phyloP scores from a whole-genome alignment of 2,888 invertebrate genomes.

The Leucoptera coffeella region DNA sequence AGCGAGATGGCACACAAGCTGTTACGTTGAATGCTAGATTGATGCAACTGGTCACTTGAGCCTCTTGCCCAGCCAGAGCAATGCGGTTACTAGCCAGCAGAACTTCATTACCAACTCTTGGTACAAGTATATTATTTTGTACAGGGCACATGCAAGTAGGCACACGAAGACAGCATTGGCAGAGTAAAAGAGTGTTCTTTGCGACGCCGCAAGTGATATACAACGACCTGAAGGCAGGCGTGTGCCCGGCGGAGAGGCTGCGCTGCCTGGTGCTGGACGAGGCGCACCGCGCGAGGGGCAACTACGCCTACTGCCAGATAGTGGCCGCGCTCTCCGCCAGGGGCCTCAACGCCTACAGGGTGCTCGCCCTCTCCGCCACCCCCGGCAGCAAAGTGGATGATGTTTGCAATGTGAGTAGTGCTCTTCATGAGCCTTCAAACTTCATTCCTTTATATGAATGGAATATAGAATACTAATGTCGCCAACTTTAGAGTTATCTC shows the following conservation, averaged over 20 bases:
- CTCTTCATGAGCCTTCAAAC: no score
- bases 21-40: no score
- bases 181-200: conserved; percentile 82
- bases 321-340: conserved; percentile 48
- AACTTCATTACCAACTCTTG: no score
- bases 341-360: conserved; percentile 61
- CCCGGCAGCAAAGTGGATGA: conserved; percentile 84
- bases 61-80: no score
- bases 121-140: no score
- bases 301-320: conserved; percentile 89
- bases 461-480: no score
- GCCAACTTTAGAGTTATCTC: no score
- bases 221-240: conserved; percentile 70
- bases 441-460: no score
- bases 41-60: no score
- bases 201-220: conserved; percentile 90
- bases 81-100: no score
- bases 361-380: conserved; percentile 89
- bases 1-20: no score
- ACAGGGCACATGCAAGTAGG: conserved; percentile 58
- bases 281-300: conserved; percentile 86
- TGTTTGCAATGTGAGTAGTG: conserved; percentile 62
- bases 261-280: conserved; percentile 90
- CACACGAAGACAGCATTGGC: conserved; percentile 69
- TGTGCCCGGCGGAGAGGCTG: conserved; percentile 63